These are phyloP conservation scores for Anolis apletophallus DNA, from an alignment of 2,797 vertebrate species.

Conservation along the genomic window DNA sequence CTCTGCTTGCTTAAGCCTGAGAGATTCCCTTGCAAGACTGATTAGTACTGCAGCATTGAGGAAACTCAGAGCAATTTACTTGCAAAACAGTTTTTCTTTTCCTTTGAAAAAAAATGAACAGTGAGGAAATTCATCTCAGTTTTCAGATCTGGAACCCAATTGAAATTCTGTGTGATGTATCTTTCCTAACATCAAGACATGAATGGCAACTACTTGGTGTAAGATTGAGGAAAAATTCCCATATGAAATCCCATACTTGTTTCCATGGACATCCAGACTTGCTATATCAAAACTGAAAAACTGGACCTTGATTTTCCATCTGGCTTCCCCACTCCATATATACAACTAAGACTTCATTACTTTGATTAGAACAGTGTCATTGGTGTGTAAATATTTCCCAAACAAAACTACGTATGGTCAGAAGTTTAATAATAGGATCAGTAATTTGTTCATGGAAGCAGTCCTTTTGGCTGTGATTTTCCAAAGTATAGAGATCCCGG, in stretches of 20 bases:
- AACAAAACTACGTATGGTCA: neutral
- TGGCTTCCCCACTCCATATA: neutral
- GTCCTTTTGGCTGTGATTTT: conserved; percentile 23
- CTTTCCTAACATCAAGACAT: conserved; percentile 4
- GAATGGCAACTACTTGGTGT: conserved; percentile 33
- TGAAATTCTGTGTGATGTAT: conserved; percentile 25
- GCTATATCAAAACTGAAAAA: neutral
- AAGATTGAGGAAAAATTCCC: conserved; percentile 10
- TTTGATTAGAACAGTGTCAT: neutral
- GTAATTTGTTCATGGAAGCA: neutral
- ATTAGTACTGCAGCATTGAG: conserved; percentile 25
- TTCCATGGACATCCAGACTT: conserved; percentile 34
- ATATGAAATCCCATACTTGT: conserved; percentile 34
- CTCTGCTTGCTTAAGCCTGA: conserved; percentile 59
- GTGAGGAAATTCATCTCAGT: conserved; percentile 3
- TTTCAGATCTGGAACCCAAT: neutral
- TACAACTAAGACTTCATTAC: neutral
- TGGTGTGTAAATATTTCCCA: conserved; percentile 6
- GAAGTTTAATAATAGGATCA: neutral
- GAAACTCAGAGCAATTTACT: conserved; percentile 12
- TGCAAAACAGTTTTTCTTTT: neutral
- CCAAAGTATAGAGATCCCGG: neutral
- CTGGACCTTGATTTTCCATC: neutral
- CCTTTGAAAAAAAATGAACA: neutral
- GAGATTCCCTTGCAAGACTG: conserved; percentile 74